These are phyloP conservation scores for Caiman crocodilus DNA, from an alignment of 2,797 vertebrate species.

Conservation along the genomic window DNA sequence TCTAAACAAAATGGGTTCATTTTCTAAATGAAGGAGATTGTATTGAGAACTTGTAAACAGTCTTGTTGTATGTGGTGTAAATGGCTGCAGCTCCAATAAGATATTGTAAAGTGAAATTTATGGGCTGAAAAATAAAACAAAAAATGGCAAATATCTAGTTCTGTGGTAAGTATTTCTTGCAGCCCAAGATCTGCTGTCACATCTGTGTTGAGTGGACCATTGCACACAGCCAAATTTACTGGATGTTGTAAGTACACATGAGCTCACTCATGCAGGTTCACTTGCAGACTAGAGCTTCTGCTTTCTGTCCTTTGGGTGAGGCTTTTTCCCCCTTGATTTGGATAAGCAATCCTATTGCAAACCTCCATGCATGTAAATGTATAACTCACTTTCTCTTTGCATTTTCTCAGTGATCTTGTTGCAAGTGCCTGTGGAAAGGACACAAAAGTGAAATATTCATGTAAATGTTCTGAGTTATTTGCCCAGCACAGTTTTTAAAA, in stretches of 20 bases:
- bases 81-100: neutral
- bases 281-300: neutral
- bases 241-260: neutral
- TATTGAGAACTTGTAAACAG: neutral
- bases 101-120: neutral
- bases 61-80: neutral
- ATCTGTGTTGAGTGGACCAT: neutral
- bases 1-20: slow-evolving; percentile 35
- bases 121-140: neutral
- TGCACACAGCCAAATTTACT: neutral
- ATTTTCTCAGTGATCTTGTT: neutral
- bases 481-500: neutral
- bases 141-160: neutral
- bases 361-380: slow-evolving; percentile 18
- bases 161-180: neutral
- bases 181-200: neutral
- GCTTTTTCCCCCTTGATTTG: slow-evolving; percentile 22
- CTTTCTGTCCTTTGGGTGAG: neutral
- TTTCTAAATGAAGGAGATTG: neutral
- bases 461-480: neutral
- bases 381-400: neutral
- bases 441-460: neutral
- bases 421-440: too few relatives aligned
- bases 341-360: slow-evolving; percentile 8
- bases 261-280: neutral